These are phyloP conservation scores for Calvadosia cruxmelitensis DNA, from an alignment of 30 jellyfish, hydroid and myxozoan species.

Conservation along the genomic window DNA sequence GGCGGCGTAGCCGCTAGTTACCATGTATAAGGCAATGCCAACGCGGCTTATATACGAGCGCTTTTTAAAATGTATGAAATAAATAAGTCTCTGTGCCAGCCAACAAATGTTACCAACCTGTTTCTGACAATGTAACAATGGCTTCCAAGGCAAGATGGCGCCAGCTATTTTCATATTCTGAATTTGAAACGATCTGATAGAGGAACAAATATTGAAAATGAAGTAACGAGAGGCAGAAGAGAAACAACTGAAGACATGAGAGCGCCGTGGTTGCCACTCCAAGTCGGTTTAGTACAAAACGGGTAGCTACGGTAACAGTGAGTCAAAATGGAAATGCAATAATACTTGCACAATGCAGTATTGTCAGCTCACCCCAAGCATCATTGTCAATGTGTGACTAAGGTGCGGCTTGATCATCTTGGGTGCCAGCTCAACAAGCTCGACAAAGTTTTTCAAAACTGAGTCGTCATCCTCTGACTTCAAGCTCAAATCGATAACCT, in stretches of 20 bases:
- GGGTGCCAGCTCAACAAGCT: slow-evolving; percentile 78
- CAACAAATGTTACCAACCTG: slow-evolving; percentile 33
- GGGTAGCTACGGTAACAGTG: neutral
- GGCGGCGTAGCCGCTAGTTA: too few relatives aligned
- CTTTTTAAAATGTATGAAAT: too few relatives aligned
- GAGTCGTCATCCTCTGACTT: slow-evolving; percentile 64
- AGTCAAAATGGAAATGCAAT: neutral
- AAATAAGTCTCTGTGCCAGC: too few relatives aligned
- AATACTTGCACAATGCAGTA: too few relatives aligned
- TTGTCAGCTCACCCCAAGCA: slow-evolving; percentile 68
- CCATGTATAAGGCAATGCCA: too few relatives aligned
- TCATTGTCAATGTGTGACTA: slow-evolving; percentile 38
- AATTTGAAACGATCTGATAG: slow-evolving; percentile 54
- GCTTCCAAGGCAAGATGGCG: slow-evolving; percentile 92
- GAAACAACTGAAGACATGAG: neutral
- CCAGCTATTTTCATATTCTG: slow-evolving; percentile 53
- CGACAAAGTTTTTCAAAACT: slow-evolving; percentile 79
- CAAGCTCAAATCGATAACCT: slow-evolving; percentile 77
- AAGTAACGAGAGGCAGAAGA: neutral
- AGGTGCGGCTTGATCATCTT: slow-evolving; percentile 41
- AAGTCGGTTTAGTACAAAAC: neutral
- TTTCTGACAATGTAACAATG: slow-evolving; percentile 76
- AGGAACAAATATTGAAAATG: neutral
- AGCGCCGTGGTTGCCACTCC: neutral
- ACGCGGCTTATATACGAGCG: too few relatives aligned